A percentile compares a stretch with the other conserved stretches of the same genome.
These are phyloP conservation scores for Arenaria interpres DNA, from an alignment of 2,113 vertebrate species.

Conservation along the genomic window DNA sequence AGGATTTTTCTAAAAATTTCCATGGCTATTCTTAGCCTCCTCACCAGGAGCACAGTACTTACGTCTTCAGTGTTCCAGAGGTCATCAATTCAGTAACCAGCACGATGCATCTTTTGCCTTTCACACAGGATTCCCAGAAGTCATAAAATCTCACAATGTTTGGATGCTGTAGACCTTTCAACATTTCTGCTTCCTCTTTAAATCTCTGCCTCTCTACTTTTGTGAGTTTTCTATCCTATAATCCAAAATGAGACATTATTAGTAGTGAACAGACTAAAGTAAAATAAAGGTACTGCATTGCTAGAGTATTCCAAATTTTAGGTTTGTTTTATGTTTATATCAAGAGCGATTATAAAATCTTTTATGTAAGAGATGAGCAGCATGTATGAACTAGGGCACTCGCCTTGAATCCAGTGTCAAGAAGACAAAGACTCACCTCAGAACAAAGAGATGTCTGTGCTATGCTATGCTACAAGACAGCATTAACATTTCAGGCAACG, in stretches of 20 bases:
- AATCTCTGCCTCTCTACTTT: constrained; percentile 94
- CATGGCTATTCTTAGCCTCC: background rate
- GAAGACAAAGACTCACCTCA: background rate
- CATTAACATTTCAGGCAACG: background rate
- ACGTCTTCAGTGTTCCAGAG: constrained; percentile 98
- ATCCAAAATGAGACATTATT: background rate
- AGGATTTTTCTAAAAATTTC: constrained; percentile 55
- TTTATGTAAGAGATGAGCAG: constrained; percentile 27
- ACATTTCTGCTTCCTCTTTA: constrained; percentile 97
- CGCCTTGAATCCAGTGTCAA: background rate
- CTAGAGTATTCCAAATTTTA: background rate
- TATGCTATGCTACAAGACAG: background rate
- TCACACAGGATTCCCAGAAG: constrained; percentile 95
- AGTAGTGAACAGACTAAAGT: background rate
- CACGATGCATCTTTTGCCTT: constrained; percentile 94
- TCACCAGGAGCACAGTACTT: constrained; percentile 59
- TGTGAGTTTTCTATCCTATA: constrained; percentile 92
- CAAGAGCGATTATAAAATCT: constrained; percentile 14
- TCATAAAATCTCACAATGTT: constrained; percentile 98
- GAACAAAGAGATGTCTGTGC: background rate
- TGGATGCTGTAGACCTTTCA: constrained; percentile 96
- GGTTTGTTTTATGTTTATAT: background rate
- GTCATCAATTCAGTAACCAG: constrained; percentile 98
- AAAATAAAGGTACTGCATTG: background rate
- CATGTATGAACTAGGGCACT: background rate